Evolutionary conservation across 2,113 vertebrate species (phyloP).

Genomic region (Anoura caudifer): DNA sequence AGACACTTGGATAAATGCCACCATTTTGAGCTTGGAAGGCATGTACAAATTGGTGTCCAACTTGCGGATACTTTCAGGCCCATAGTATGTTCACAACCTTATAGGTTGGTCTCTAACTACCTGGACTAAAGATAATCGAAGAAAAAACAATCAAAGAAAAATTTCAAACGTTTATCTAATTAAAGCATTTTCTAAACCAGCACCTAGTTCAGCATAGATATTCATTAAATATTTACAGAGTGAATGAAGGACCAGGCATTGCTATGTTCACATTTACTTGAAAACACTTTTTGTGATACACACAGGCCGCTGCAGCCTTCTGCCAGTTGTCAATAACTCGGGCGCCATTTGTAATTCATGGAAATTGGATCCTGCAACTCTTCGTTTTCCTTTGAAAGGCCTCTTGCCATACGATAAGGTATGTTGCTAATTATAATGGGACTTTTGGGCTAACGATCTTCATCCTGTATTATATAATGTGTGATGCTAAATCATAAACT

Average conservation of each 20-base stretch:
- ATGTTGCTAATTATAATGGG: slow-evolving; percentile 19
- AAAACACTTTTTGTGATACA: slow-evolving; percentile 62
- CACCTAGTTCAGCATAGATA: background rate
- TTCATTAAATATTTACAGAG: background rate
- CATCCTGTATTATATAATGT: background rate
- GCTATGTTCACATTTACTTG: slow-evolving; percentile 28
- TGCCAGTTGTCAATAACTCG: slow-evolving; percentile 98
- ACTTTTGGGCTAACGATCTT: background rate
- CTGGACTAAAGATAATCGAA: background rate
- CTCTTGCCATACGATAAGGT: slow-evolving; percentile 99
- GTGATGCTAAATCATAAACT: background rate
- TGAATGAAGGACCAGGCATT: background rate
- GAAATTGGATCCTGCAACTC: slow-evolving; percentile 96
- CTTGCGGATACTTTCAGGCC: background rate
- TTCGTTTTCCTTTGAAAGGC: slow-evolving; percentile 95
- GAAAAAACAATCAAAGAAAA: background rate
- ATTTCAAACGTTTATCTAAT: background rate
- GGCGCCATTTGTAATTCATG: slow-evolving; percentile 99
- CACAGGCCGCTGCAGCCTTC: slow-evolving; percentile 94
- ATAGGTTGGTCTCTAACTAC: background rate
- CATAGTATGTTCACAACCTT: background rate
- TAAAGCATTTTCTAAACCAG: background rate
- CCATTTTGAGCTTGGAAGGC: background rate
- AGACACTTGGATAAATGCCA: background rate
- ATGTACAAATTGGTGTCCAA: background rate